Evolutionary conservation across 2,888 invertebrate species (phyloP), one percentile per base, ranked within the genome.

Genomic region (Drosophila cognata): DNA sequence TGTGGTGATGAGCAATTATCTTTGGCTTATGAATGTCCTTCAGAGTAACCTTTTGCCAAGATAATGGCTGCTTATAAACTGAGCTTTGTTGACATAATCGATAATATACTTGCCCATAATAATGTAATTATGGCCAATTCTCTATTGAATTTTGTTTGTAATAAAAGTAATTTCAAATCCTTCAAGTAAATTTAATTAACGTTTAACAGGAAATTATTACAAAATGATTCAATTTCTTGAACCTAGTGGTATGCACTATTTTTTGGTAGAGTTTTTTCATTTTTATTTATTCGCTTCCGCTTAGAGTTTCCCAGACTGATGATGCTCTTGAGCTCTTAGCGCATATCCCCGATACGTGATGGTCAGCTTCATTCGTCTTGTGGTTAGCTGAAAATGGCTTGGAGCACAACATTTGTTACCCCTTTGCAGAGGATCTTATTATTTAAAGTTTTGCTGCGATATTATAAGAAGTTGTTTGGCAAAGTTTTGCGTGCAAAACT

Each of bases 401-500:
- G 21, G 0, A 18, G 35, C 53, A 25, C 3, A 35, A 1, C 2
- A n/a, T 43, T 28, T 28, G 41, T n/a, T 25, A n/a, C 28, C 33
- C 16, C 28, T 21, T 10, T 6, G 16, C 11, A 13, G 33, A 28
- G 33, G 43, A 25, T 21, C 18, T 46, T 21, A 25, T n/a, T 25
- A 6, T 50, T 16, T 36, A 31, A 63, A 65, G 50, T 63, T 65
- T 41, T 18, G 33, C 21, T 41, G 64, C 41, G 6, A 65, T 65
- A 51, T 51, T 33, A 29, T 21, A 33, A 41, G n/a, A 63, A 65
- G 63, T 65, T 41, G 64, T 21, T 35, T 21, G 48, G 16, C 16
- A 38, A 43, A 56, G 35, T 68, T 57, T 68, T 43, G 51, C 64
- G 43, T 57, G 56, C 52, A 4, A 41, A 68, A 68, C 41, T 62